A percentile compares a stretch with the other conserved stretches of the same genome.
Conservation (phyloP, 2,797 vertebrate genomes). For the Lindbergichthys nudifrons region DNA sequence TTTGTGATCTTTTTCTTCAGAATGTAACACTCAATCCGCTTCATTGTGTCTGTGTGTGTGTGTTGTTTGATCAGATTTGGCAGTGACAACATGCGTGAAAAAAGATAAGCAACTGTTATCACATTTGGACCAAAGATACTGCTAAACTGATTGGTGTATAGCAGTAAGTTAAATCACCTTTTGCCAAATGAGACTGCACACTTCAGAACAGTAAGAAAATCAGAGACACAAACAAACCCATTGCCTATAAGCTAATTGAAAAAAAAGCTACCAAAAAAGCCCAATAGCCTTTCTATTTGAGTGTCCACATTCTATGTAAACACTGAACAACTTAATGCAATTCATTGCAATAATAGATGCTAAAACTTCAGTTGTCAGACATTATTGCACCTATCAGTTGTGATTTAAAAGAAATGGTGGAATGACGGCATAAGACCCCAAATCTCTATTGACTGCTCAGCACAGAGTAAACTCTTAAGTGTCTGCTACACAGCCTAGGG, state of each 20-base stretch:
- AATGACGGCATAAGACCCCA: background rate
- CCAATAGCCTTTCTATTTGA: background rate
- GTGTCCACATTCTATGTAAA: background rate
- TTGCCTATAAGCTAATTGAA: background rate
- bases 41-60: no score
- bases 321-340: background rate
- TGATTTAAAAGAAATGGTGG: background rate
- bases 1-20: no score
- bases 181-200: no score
- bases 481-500: background rate
- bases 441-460: background rate
- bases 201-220: background rate
- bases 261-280: background rate
- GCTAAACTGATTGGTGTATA: no score
- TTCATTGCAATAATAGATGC: background rate
- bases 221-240: background rate
- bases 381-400: background rate
- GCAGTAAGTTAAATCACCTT: no score
- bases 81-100: background rate
- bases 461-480: background rate
- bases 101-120: background rate
- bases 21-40: no score
- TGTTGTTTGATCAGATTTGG: no score
- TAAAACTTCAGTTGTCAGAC: constrained; percentile 6
- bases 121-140: no score